Conservation (phyloP, 2,113 vertebrate genomes). For the Scomber japonicus region DNA sequence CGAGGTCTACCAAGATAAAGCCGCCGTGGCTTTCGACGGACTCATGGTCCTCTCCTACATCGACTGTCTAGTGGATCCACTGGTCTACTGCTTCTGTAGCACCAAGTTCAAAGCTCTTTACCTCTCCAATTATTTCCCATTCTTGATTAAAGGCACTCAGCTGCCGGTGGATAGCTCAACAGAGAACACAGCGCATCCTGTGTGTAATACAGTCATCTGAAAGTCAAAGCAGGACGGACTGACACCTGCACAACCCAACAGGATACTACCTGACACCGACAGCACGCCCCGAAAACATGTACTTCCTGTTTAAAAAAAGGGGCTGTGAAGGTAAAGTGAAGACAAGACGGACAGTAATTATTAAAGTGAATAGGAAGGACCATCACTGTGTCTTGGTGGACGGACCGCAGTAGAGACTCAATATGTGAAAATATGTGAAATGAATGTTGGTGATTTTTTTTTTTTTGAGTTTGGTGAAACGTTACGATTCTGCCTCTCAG, state of each 20-base stretch:
- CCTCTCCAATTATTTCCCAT: constrained; percentile 77
- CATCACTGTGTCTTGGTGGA: neutral
- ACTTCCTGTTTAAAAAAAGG: neutral
- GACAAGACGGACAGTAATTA: neutral
- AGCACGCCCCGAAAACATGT: neutral
- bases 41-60: constrained; percentile 86
- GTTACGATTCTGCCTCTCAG: neutral
- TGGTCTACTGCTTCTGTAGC: constrained; percentile 87
- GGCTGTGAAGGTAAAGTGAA: constrained; percentile 7
- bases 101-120: constrained; percentile 84
- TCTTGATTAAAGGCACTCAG: constrained; percentile 27
- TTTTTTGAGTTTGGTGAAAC: neutral
- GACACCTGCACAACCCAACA: neutral
- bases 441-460: constrained; percentile 5
- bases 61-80: constrained; percentile 87
- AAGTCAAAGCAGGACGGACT: neutral
- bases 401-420: neutral
- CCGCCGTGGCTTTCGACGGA: constrained; percentile 76
- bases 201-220: constrained; percentile 47
- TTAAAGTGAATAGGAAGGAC: constrained; percentile 2
- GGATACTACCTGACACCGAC: constrained; percentile 5
- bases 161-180: constrained; percentile 28
- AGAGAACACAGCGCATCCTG: neutral
- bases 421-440: neutral
- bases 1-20: constrained; percentile 34